Base-by-base conservation (phyloP, 2,113 vertebrate species). In the Procavia capensis region DNA sequence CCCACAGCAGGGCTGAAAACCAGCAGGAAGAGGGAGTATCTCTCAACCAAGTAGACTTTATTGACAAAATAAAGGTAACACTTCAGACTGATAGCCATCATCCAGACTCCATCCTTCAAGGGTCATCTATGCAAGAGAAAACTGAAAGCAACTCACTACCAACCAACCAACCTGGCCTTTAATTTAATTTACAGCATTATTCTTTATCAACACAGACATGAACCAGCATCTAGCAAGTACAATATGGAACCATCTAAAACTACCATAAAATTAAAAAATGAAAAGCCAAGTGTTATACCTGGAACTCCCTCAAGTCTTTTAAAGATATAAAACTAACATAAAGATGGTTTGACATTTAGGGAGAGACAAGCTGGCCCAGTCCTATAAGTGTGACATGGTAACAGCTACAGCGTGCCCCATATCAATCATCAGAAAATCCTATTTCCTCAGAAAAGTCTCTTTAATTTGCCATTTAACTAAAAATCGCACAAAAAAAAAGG, bases 271-370 rank as follows among this genome's bases (percentile, higher is more conserved):
- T 68, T 63, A 81, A 76, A 84, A 84, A 80, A 57, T 59, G 24
- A 92, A 90, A 93, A 72, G 22, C 31, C 29, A 82, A 92, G 39
- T 57, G 61, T 95, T 54, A 47, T 10, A 93, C 54, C 85, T 92
- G 47, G 76, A 82, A 78, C n/a, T 78, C 70, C 81, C 13, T 22
- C 63, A 90, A 76, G 50, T 43, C 72, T 82, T 95, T 88, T 68
- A 76, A 92, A 85, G n/a, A 43, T 10, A 29, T n/a, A 27, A 95
- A 94, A 88, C 87, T 75, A 78, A 92, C 50, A 96, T 54, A 78
- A 64, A 68, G 54, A 79, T 31, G 39, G 14, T 47, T 64, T 90
- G 66, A 72, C 72, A 85, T 72, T 93, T 59, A 93, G 29, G 83
- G 83, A 89, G 94, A 86, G 90, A 74, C 9, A 85, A 87, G 45